Evolutionary conservation across 2,797 vertebrate genomes (phyloP).

Genomic region (Chloroceryle amazona): DNA sequence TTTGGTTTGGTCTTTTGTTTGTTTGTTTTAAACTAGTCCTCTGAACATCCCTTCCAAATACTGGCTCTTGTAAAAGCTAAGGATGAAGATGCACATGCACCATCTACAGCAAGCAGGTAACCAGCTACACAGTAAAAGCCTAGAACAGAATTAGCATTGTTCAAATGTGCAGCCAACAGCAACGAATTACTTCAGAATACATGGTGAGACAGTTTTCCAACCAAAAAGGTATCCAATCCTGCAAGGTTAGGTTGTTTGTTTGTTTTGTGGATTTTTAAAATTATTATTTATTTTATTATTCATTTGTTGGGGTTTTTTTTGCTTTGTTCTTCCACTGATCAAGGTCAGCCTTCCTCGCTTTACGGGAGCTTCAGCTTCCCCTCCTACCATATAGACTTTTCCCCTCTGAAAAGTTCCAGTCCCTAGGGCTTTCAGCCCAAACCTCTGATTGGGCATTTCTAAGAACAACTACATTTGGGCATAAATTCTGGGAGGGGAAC

Average conservation of each 20-base stretch:
- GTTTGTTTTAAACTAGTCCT: background rate
- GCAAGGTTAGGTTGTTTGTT: background rate
- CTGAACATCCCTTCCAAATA: background rate
- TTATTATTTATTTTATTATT: too few species aligned
- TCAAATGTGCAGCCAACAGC: background rate
- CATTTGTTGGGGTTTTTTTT: background rate
- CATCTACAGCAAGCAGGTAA: background rate
- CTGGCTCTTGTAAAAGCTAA: background rate
- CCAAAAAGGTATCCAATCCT: background rate
- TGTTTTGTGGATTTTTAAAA: too few species aligned
- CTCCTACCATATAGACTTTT: background rate
- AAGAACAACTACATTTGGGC: background rate
- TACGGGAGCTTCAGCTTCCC: background rate
- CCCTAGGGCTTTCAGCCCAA: background rate
- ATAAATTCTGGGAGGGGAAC: background rate
- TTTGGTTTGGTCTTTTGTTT: background rate
- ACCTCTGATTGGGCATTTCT: background rate
- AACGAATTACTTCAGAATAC: background rate
- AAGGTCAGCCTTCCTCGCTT: background rate
- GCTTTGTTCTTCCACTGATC: background rate
- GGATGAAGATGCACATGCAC: fast-evolving
- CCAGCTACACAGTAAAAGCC: background rate
- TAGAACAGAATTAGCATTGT: background rate
- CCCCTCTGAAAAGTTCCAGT: background rate
- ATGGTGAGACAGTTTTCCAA: background rate